Base-by-base conservation (phyloP, 2,888 invertebrate genomes). In the Apamea crenata region DNA sequence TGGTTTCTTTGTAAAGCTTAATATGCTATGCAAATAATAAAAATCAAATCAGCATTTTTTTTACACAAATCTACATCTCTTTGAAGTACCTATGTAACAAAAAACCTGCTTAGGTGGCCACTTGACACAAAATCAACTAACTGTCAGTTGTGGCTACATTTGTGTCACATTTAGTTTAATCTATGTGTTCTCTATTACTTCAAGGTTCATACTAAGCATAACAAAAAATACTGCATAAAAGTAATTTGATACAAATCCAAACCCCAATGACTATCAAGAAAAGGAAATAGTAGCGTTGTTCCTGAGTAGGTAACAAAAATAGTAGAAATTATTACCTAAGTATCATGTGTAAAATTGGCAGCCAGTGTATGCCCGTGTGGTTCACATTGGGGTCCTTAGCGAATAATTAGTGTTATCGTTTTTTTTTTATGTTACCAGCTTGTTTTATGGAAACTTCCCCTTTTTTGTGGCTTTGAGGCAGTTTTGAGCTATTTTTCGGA, bases 161-260 rank as follows among this genome's bases (percentile, higher is more conserved):
- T 25, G n/a, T 63, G 32, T 44, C 40, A 12, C 50, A 44, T 50
- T n/a, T 14, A 44, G 16, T 59, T 77, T 29, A 32, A 79, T 53
- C 63, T 71, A 50, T 67, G 50, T 61, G 50, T 67, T 81, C 29
- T 16, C n/a, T 18, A 21, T 5, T 44, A 32, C n/a, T 53, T 81
- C 50, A 61, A 53, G 50, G 50, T 21, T 44, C 80, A 25, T 53
- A 50, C 2, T 59, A 44, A 59, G n/a, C 80, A 81, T 61, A 61
- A 75, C n/a, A 61, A 71, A 21, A 40, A 47, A 61, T 16, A 74
- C 32, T 74, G 5, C 2, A 73, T n/a, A 32, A 66, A 50, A 67
- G 74, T 53, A 68, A 81, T 47, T 0, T 68, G 81, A 81, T 56
- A 29, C 74, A 61, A 74, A 81, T 50, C n/a, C 32, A 80, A 74